Base-by-base conservation (phyloP, 30 jellyfish, hydroid and myxozoan species). In the Sanderia malayensis region DNA sequence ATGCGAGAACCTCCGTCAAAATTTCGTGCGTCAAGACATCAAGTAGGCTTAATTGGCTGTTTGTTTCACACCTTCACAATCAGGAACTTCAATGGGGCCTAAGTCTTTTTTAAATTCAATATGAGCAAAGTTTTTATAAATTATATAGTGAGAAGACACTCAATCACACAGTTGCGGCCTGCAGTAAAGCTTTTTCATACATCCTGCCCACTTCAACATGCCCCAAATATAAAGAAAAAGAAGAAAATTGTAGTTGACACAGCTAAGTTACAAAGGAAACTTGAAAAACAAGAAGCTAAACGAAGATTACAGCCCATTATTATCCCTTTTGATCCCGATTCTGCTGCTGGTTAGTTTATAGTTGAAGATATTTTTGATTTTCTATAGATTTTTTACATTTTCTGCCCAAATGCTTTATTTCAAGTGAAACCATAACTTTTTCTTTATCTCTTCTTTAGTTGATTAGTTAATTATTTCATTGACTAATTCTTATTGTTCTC, bases 301-400 rank as follows among this genome's bases (percentile, higher is more conserved):
- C 70, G 70, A 49, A 32, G 87, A 24, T 76, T 75, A 29, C 93
- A 88, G 52, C 82, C 83, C 4, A 88, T 88, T 55, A 55, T 71
- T 13, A 87, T 92, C 18, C 97, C 97, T 0, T 58, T 82, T 41
- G 97, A 88, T 61, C 97, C 97, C 4, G 97, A 88, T 53, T 73
- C 97, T 13, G 73, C 75, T 29, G 87, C 97, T 29, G 90, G 90
- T 79, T 45, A 2, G 44, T 32, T n/a, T 0, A n/a, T n/a, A n/a
- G n/a, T n/a, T n/a, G n/a, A n/a, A n/a, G n/a, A n/a, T n/a, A n/a
- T n/a, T n/a, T n/a, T n/a, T n/a, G n/a, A n/a, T n/a, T n/a, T n/a
- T n/a, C n/a, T n/a, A n/a, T n/a, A n/a, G n/a, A n/a, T n/a, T n/a
- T n/a, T n/a, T n/a, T n/a, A n/a, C n/a, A n/a, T n/a, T n/a, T n/a